Conservation (phyloP, 2,888 invertebrate genomes). For the Cosmopolites sordidus region DNA sequence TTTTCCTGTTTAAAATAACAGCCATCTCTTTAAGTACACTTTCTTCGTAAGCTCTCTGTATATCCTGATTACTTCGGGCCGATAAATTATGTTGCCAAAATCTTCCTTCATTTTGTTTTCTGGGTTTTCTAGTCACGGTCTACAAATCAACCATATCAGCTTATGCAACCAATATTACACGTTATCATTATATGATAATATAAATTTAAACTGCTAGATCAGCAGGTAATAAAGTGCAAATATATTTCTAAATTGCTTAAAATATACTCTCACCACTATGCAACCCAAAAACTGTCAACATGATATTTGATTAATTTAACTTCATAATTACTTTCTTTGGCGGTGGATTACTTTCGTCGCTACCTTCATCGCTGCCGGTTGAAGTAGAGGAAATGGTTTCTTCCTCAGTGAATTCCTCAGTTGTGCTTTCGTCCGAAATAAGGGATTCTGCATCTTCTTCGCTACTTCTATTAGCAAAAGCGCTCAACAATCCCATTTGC, state of each 20-base stretch:
- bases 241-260: too few species aligned
- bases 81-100: constrained; percentile 72
- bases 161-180: too few species aligned
- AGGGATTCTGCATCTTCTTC: constrained; percentile 17
- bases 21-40: constrained; percentile 66
- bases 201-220: too few species aligned
- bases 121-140: constrained; percentile 26
- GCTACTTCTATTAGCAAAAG: constrained; percentile 31
- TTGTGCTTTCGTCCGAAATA: constrained; percentile 30
- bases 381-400: constrained; percentile 31
- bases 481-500: constrained; percentile 59
- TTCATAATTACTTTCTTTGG: constrained; percentile 28
- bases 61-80: constrained; percentile 82
- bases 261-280: too few species aligned
- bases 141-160: too few species aligned
- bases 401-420: constrained; percentile 35
- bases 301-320: too few species aligned
- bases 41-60: constrained; percentile 81
- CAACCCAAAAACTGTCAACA: too few species aligned
- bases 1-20: constrained; percentile 54
- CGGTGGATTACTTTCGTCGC: constrained; percentile 40
- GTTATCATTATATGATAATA: too few species aligned
- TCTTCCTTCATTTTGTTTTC: constrained; percentile 49
- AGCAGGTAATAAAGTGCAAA: too few species aligned
- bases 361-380: constrained; percentile 34